Base-by-base conservation (phyloP, 2,888 invertebrate genomes). In the Dyspetes luteomarginatus region DNA sequence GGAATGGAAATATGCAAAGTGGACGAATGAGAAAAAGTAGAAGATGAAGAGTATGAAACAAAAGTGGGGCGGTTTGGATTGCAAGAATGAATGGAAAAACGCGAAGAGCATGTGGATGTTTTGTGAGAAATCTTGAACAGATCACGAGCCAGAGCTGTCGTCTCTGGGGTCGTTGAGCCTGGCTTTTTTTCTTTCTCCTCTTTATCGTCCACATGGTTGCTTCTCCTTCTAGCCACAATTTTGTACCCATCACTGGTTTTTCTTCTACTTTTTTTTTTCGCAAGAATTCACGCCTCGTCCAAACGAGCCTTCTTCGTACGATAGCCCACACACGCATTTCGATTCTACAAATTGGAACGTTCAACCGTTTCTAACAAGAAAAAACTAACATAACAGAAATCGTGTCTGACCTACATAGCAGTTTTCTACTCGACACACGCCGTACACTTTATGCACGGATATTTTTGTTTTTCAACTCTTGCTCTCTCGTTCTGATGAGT, bases 101-200 rank as follows among this genome's bases (percentile, higher is more conserved):
- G 56, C 68, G 55, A n/a, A n/a, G n/a, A 65, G 73, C 73, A 62
- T 73, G n/a, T 24, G 56, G 41, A 50, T 52, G 58, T 71, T 48
- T 62, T 26, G 7, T 41, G 48, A 48, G 71, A 71, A 24, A 62
- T 62, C 36, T 52, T 15, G n/a, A 62, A 69, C 24, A 41, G 71
- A 62, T 80, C 50, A 69, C 74, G 69, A 79, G 55, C 28, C 17
- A 5, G 15, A 43, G 68, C 74, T 74, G 74, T 69, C 64, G 60
- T 48, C 56, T 58, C 69, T 65, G 17, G 56, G 28, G 67, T 72
- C 56, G 68, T 62, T 69, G 67, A 56, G 68, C 55, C 60, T 52
- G 60, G 52, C 69, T 68, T 55, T 62, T 41, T 71, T n/a, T 72
- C n/a, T 41, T 58, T 22, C 43, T 26, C 43, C 12, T 56, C 26